Conservation (phyloP, 2,113 vertebrate species). For the Leptobrachium ailaonicum region DNA sequence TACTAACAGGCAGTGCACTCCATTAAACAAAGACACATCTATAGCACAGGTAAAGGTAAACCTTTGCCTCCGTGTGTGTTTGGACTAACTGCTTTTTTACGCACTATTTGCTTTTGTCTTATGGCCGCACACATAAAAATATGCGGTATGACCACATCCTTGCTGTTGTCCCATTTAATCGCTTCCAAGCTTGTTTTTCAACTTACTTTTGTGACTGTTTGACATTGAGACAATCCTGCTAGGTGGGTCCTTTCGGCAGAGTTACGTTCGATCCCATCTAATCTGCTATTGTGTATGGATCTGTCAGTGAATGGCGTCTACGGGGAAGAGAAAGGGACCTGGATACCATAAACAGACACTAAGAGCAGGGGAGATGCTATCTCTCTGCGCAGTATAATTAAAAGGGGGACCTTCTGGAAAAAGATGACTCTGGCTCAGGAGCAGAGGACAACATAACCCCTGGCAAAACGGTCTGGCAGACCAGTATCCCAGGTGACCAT, state of each 20-base stretch:
- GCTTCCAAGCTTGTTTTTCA: conserved; percentile 41
- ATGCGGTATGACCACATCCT: conserved; percentile 19
- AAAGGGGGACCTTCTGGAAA: background rate
- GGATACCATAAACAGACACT: conserved; percentile 47
- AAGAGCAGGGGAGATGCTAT: background rate
- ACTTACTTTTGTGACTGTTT: conserved; percentile 28
- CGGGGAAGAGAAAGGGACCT: conserved; percentile 31
- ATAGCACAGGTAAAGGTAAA: background rate
- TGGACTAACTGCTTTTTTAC: background rate
- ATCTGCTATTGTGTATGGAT: conserved; percentile 44
- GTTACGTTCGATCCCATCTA: conserved; percentile 15
- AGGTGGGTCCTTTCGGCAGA: conserved; percentile 39
- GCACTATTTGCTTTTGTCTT: conserved; percentile 21
- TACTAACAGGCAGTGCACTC: background rate
- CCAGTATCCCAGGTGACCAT: background rate
- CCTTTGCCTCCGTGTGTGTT: conserved; percentile 31
- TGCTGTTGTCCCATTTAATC: conserved; percentile 23
- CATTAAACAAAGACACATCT: background rate
- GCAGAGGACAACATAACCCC: conserved; percentile 26
- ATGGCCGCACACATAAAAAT: conserved; percentile 20
- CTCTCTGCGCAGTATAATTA: conserved; percentile 13
- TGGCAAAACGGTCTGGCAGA: conserved; percentile 11
- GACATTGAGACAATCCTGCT: conserved; percentile 33
- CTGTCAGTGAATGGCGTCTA: conserved; percentile 35
- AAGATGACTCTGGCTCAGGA: background rate